phyloP scores from a whole-genome alignment of 1,140 invertebrate species.

The Zelostemma sp. region DNA sequence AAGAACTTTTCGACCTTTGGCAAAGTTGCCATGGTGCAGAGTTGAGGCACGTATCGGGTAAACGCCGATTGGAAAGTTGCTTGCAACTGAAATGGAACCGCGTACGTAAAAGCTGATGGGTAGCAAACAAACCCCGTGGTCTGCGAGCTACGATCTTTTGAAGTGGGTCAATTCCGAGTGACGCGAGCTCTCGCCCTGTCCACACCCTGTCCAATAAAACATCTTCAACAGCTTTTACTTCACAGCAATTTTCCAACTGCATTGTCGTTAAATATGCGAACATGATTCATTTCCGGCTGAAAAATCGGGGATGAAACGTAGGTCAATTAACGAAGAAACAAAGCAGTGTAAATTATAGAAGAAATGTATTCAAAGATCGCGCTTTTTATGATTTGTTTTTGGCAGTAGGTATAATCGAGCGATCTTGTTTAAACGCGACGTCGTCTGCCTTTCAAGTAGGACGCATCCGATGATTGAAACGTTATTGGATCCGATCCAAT shows the following conservation, averaged over 20 bases:
- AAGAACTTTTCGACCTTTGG: conserved; percentile 18
- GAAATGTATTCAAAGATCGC: too few species aligned
- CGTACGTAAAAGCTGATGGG: conserved; percentile 53
- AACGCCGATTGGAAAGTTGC: conserved; percentile 60
- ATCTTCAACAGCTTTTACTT: too few species aligned
- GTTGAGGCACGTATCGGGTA: conserved; percentile 54
- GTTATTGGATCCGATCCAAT: conserved; percentile 48
- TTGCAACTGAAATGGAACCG: conserved; percentile 53
- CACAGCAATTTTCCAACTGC: too few species aligned
- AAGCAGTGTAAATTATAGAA: too few species aligned
- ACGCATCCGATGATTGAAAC: conserved; percentile 45
- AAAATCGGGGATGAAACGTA: too few species aligned
- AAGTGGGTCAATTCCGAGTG: conserved; percentile 48
- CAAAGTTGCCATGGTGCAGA: conserved; percentile 22
- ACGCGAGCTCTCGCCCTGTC: too few species aligned
- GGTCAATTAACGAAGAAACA: too few species aligned
- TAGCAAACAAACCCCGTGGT: conserved; percentile 50
- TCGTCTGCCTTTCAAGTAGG: conserved; percentile 17
- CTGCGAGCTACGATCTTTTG: conserved; percentile 37
- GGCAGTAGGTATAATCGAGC: conserved; percentile 1
- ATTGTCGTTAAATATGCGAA: too few species aligned
- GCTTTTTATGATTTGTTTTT: neutral
- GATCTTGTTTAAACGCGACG: conserved; percentile 18
- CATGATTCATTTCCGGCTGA: too few species aligned
- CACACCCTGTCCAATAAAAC: too few species aligned